These are phyloP conservation scores for Serripes groenlandicus DNA, from an alignment of 2,888 invertebrate species.

Conservation along the genomic window DNA sequence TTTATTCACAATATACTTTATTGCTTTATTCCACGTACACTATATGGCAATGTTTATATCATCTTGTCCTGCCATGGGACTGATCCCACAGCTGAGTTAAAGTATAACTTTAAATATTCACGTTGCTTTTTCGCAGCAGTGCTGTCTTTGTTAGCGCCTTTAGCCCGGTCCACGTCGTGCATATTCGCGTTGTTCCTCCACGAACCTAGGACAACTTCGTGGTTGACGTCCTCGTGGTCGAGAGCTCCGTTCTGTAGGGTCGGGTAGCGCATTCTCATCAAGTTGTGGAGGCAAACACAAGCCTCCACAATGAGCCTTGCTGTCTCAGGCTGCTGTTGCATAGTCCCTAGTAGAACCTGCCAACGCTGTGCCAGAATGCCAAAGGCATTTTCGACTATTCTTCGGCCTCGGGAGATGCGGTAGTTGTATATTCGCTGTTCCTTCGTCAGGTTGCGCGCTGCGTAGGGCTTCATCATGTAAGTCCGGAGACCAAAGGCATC, in stretches of 20 bases:
- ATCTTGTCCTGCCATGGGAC: slow-evolving; percentile 60
- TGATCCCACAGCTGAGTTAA: slow-evolving; percentile 47
- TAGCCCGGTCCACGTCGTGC: slow-evolving; percentile 27
- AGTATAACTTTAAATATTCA: slow-evolving; percentile 53
- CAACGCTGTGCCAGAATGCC: slow-evolving; percentile 69
- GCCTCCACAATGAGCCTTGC: slow-evolving; percentile 45
- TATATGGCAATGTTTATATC: slow-evolving; percentile 44
- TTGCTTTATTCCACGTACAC: too few relatives aligned
- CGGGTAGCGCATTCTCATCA: slow-evolving; percentile 58
- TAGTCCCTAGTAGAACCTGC: slow-evolving; percentile 53
- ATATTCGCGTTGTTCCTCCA: slow-evolving; percentile 49
- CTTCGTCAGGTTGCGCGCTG: slow-evolving; percentile 45
- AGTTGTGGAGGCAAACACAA: slow-evolving; percentile 65
- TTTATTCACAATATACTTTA: too few relatives aligned
- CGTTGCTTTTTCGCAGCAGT: slow-evolving; percentile 41
- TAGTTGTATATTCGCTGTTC: slow-evolving; percentile 71
- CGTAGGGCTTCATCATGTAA: slow-evolving; percentile 71
- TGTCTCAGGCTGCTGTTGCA: slow-evolving; percentile 56
- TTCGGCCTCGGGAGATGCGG: slow-evolving; percentile 65
- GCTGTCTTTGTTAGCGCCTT: slow-evolving; percentile 33
- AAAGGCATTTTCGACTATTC: slow-evolving; percentile 71
- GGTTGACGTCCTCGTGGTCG: slow-evolving; percentile 63
- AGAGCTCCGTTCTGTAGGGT: slow-evolving; percentile 43
- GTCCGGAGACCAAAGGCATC: slow-evolving; percentile 71
- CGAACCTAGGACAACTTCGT: slow-evolving; percentile 52